Evolutionary conservation across 2,113 vertebrate species (phyloP).

Genomic region (Nestor notabilis): DNA sequence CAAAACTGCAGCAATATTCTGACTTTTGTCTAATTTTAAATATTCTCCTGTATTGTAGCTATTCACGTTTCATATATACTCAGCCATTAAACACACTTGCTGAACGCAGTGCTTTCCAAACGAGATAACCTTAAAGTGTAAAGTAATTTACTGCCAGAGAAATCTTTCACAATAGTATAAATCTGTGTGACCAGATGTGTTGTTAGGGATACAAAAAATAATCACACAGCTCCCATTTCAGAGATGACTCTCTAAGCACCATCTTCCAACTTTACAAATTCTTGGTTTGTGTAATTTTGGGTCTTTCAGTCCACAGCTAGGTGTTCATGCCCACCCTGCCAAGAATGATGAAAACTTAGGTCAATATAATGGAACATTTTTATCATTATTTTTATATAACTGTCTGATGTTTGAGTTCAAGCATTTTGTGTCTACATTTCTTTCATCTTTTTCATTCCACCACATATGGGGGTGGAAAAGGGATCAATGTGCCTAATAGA

Average conservation of each 20-base stretch:
- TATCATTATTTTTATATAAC: background rate
- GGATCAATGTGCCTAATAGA: background rate
- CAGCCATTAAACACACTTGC: background rate
- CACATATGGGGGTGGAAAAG: background rate
- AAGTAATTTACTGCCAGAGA: background rate
- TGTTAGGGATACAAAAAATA: background rate
- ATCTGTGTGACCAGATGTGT: background rate
- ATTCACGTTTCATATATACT: background rate
- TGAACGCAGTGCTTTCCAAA: background rate
- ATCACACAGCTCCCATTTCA: background rate
- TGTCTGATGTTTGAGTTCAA: background rate
- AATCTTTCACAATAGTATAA: background rate
- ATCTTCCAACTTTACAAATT: background rate
- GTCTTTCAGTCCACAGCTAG: accelerated
- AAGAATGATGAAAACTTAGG: background rate
- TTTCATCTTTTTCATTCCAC: background rate
- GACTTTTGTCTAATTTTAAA: background rate
- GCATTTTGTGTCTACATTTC: background rate
- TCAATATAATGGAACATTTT: background rate
- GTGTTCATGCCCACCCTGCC: background rate
- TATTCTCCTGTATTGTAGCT: accelerated
- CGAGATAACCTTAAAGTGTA: background rate
- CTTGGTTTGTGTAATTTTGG: background rate
- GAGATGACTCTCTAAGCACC: background rate
- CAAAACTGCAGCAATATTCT: background rate